Evolutionary conservation across 1,140 invertebrate species (phyloP), one percentile per base, ranked within the genome.

Genomic region (Lepidurus arcticus): DNA sequence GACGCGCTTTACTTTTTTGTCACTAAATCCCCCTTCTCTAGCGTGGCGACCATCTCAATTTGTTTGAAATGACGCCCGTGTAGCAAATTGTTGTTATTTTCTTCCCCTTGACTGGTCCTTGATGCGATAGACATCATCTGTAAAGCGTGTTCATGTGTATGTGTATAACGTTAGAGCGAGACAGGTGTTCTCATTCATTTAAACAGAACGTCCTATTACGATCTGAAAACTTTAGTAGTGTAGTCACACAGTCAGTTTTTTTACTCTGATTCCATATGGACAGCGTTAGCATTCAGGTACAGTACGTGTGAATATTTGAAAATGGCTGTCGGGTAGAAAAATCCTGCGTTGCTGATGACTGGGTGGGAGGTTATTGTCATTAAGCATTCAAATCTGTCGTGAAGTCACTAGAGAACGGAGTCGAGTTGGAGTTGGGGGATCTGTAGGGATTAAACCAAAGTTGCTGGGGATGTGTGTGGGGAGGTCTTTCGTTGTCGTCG

Each of bases 401-500:
- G 53, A 65, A 65, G 53, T 65, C 53, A 16, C 53, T 65, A 65
- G 53, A 65, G 53, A 65, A 21, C n/a, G 16, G 13, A 65, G 53
- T 47, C 16, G 45, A 16, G 45, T 65, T 7, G 53, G 53, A 65
- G 16, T 21, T 13, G 53, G 6, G 6, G 13, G 53, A 65, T 65
- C 53, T 65, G 53, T 65, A 65, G 53, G 53, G 53, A 65, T 65
- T 65, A 65, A 65, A 65, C 53, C 53, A 65, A 65, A 65, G 53
- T 65, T 65, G 53, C 53, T 65, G 7, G 53, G 7, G 53, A 65
- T 65, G 53, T 65, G 53, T 65, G 53, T 13, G 53, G 53, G 34
- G 34, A 34, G 34, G 2, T 34, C 34, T 11, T 21, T 65, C 53
- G 16, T 65, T 13, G 53, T 21, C 21, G 53, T 16, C 53, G 3